Conservation (phyloP, 2,888 invertebrate genomes). For the Sarcophaga subvicina region DNA sequence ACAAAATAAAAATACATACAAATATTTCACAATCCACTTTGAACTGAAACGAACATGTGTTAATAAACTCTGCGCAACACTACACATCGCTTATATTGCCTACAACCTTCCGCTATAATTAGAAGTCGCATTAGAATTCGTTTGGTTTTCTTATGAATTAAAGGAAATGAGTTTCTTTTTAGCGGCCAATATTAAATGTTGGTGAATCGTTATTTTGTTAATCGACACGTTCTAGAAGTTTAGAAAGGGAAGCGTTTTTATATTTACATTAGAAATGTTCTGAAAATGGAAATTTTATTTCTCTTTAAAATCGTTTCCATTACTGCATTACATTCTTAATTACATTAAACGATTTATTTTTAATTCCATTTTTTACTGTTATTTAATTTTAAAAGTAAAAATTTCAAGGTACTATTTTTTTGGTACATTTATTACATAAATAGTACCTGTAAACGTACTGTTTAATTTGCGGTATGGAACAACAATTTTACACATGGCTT, state of each 20-base stretch:
- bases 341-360: too few relatives aligned
- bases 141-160: too few relatives aligned
- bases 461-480: too few relatives aligned
- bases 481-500: too few relatives aligned
- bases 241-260: conserved; percentile 9
- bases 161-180: too few relatives aligned
- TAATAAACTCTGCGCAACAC: neutral
- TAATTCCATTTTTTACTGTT: too few relatives aligned
- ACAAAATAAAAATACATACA: conserved; percentile 14
- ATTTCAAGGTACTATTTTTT: conserved; percentile 3
- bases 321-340: too few relatives aligned
- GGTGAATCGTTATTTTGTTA: neutral
- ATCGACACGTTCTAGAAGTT: conserved; percentile 23
- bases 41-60: conserved; percentile 42
- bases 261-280: neutral
- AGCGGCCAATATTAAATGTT: too few relatives aligned
- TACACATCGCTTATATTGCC: too few relatives aligned
- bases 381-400: neutral
- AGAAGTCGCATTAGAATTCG: too few relatives aligned
- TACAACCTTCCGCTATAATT: too few relatives aligned
- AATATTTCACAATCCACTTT: neutral
- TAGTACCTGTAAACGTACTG: too few relatives aligned
- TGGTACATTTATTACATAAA: neutral
- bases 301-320: neutral
- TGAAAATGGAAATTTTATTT: conserved; percentile 1